These are phyloP conservation scores for Cydia fagiglandana DNA, from an alignment of 1,140 invertebrate species.

Conservation along the genomic window DNA sequence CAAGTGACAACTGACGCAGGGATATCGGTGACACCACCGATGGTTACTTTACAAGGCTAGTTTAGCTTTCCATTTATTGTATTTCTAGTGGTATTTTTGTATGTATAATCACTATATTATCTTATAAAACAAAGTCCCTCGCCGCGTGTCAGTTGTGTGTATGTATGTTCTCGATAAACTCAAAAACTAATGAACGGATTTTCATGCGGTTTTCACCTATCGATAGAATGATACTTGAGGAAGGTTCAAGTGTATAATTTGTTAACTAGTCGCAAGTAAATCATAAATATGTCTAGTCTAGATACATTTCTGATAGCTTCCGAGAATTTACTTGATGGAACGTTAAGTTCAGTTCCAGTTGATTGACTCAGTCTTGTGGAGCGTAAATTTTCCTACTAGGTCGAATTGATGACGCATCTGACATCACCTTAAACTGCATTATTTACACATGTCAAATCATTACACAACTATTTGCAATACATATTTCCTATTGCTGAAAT, in stretches of 20 bases:
- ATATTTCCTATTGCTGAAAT: neutral
- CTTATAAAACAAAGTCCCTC: no score
- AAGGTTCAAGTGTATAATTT: no score
- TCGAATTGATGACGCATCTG: slow-evolving; percentile 2
- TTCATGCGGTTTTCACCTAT: no score
- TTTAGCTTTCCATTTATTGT: no score
- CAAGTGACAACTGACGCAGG: neutral
- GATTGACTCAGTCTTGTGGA: neutral
- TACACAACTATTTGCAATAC: neutral
- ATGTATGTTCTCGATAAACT: no score
- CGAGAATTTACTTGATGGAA: neutral
- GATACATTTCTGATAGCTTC: neutral
- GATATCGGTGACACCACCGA: neutral
- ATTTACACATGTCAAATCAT: neutral
- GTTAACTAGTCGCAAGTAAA: no score
- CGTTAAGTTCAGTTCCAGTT: neutral
- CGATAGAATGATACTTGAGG: no score
- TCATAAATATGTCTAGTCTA: neutral
- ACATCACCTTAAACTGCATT: neutral
- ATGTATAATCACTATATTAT: no score
- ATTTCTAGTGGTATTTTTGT: no score
- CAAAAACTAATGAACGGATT: no score
- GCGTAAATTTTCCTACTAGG: neutral
- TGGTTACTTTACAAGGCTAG: neutral
- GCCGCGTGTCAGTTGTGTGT: no score